Evolutionary conservation across 2,888 invertebrate genomes (phyloP).

Genomic region (Chelonus formosanus): DNA sequence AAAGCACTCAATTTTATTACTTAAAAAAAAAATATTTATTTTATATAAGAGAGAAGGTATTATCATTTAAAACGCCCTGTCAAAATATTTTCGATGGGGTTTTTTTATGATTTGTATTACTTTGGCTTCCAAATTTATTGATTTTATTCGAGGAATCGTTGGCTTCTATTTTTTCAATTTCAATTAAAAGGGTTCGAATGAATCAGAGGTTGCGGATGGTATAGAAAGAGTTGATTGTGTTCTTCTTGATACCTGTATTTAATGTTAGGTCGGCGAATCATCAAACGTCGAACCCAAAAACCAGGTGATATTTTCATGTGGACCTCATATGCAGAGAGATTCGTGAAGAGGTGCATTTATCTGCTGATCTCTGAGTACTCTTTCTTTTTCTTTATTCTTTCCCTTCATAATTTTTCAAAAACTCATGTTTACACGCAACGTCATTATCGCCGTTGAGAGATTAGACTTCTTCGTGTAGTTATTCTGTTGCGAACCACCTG

Average conservation of each 20-base stretch:
- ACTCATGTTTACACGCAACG: conserved; percentile 42
- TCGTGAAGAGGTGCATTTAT: conserved; percentile 25
- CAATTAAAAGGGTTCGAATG: no score
- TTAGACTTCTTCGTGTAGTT: conserved; percentile 38
- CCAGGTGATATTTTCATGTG: conserved; percentile 13
- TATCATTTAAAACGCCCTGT: no score
- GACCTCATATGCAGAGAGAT: conserved; percentile 9
- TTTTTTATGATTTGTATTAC: no score
- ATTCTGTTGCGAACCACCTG: conserved; percentile 34
- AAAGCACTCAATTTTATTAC: no score
- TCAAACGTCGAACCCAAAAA: conserved; percentile 6
- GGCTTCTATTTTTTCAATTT: no score
- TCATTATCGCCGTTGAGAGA: conserved; percentile 43
- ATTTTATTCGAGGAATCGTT: no score
- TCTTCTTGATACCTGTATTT: background rate
- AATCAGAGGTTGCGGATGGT: background rate
- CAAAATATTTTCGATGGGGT: no score
- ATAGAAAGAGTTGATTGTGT: background rate
- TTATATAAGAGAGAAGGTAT: no score
- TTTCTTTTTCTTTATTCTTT: background rate
- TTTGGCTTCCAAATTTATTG: no score
- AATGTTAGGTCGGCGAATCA: conserved; percentile 16
- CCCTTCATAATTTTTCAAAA: conserved; percentile 36
- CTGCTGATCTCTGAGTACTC: conserved; percentile 6
- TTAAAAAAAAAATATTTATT: no score